These are phyloP conservation scores for Thalassoma bifasciatum DNA, from an alignment of 2,113 vertebrate genomes.

Conservation along the genomic window DNA sequence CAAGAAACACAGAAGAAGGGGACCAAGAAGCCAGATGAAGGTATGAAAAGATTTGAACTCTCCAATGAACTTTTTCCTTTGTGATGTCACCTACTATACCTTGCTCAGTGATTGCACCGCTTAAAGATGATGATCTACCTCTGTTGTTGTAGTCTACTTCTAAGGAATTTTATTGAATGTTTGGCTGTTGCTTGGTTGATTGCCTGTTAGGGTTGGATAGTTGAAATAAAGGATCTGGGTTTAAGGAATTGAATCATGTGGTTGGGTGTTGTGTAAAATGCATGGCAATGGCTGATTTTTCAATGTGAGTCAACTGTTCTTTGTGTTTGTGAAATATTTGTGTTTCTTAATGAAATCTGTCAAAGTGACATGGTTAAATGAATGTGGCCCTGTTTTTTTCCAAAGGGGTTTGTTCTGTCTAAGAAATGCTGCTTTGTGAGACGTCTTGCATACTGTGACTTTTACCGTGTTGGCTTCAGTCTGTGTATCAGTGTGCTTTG, in stretches of 20 bases:
- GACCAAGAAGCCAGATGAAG: constrained; percentile 47
- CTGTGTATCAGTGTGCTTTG: background rate
- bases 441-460: no score
- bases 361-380: no score
- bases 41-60: constrained; percentile 31
- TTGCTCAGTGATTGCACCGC: no score
- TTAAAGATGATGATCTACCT: background rate
- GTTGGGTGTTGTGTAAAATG: no score
- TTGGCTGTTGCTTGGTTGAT: background rate
- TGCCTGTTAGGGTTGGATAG: no score
- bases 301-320: background rate
- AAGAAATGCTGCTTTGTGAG: background rate
- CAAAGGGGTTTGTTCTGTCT: background rate
- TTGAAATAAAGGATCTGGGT: no score
- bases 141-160: background rate
- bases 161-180: background rate
- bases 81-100: no score
- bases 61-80: constrained; percentile 1
- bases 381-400: no score
- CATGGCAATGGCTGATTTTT: no score
- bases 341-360: background rate
- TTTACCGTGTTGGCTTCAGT: background rate
- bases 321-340: background rate
- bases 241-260: no score
- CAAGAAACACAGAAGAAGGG: constrained; percentile 34